A percentile compares a stretch with the other conserved stretches of the same genome.
Conservation (phyloP, 2,888 invertebrate genomes). For the Temnothorax unifasciatus region DNA sequence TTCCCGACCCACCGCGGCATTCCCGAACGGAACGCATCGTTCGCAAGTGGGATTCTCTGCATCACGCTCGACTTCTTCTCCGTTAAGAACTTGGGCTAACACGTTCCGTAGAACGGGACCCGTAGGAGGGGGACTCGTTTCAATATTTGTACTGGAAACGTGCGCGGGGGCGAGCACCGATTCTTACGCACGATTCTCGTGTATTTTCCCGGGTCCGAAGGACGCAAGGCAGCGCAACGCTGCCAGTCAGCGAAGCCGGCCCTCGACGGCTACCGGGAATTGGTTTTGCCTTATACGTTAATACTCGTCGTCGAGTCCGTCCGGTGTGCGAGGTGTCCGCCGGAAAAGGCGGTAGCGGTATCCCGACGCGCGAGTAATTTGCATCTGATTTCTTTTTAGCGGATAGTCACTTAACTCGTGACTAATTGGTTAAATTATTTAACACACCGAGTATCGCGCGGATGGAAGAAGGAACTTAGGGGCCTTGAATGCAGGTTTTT, state of each 20-base stretch:
- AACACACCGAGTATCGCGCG: slow-evolving; percentile 25
- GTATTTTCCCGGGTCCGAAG: slow-evolving; percentile 8
- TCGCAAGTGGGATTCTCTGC: slow-evolving; percentile 24
- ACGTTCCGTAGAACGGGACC: slow-evolving; percentile 46
- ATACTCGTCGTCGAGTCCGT: slow-evolving; percentile 20
- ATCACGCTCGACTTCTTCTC: slow-evolving; percentile 52
- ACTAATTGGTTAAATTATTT: slow-evolving; percentile 49
- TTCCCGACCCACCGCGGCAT: slow-evolving; percentile 78
- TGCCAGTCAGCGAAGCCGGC: neutral
- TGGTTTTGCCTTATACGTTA: slow-evolving; percentile 26
- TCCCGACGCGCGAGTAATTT: slow-evolving; percentile 48
- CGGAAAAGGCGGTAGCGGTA: slow-evolving; percentile 44
- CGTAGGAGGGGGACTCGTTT: slow-evolving; percentile 42
- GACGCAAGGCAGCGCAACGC: neutral
- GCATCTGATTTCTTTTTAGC: slow-evolving; percentile 43
- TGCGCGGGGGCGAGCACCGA: slow-evolving; percentile 7
- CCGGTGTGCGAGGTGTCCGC: slow-evolving; percentile 23
- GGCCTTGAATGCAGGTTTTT: neutral
- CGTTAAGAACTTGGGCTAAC: slow-evolving; percentile 33
- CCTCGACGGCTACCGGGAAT: slow-evolving; percentile 31
- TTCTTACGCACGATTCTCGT: neutral
- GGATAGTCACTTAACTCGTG: slow-evolving; percentile 41
- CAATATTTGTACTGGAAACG: slow-evolving; percentile 66
- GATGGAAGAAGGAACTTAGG: neutral
- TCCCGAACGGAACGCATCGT: slow-evolving; percentile 60